phyloP scores from a whole-genome alignment of 2,888 invertebrate genomes.

The Ochlodes sylvanus region DNA sequence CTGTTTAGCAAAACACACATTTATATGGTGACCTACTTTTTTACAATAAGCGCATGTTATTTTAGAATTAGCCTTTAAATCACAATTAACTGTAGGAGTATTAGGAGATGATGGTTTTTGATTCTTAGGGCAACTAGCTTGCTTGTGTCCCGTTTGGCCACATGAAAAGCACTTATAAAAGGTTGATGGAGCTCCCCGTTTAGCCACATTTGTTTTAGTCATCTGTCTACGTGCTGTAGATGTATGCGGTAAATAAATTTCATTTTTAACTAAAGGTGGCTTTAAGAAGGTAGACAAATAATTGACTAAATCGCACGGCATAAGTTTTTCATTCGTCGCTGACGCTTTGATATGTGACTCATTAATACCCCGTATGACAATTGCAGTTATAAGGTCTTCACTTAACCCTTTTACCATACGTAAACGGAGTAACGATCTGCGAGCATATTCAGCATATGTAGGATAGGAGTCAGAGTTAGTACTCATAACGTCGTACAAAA shows the following conservation, averaged over 20 bases:
- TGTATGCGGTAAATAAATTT: too few relatives aligned
- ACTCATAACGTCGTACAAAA: conserved; percentile 45
- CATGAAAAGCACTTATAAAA: not conserved
- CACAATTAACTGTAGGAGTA: too few relatives aligned
- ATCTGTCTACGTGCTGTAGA: too few relatives aligned
- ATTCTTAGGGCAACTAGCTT: not conserved
- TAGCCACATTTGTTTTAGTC: too few relatives aligned
- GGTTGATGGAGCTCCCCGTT: too few relatives aligned
- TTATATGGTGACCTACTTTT: not conserved
- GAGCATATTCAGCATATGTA: conserved; percentile 50
- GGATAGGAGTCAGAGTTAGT: conserved; percentile 44
- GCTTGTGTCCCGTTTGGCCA: conserved; percentile 1
- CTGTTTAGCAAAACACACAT: not conserved
- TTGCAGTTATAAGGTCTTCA: conserved; percentile 44
- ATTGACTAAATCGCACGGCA: too few relatives aligned
- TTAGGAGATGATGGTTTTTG: too few relatives aligned
- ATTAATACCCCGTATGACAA: conserved; percentile 37
- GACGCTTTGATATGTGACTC: too few relatives aligned
- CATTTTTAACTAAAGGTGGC: too few relatives aligned
- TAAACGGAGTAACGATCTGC: conserved; percentile 46
- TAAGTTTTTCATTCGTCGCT: too few relatives aligned
- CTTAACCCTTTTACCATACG: conserved; percentile 45
- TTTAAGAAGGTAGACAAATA: too few relatives aligned
- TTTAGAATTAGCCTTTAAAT: too few relatives aligned
- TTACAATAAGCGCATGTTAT: conserved; percentile 4